Percentiles rank a stretch among this genome's conserved stretches.
Conservation (phyloP, 2,113 vertebrate genomes). For the Indicator maculatus region DNA sequence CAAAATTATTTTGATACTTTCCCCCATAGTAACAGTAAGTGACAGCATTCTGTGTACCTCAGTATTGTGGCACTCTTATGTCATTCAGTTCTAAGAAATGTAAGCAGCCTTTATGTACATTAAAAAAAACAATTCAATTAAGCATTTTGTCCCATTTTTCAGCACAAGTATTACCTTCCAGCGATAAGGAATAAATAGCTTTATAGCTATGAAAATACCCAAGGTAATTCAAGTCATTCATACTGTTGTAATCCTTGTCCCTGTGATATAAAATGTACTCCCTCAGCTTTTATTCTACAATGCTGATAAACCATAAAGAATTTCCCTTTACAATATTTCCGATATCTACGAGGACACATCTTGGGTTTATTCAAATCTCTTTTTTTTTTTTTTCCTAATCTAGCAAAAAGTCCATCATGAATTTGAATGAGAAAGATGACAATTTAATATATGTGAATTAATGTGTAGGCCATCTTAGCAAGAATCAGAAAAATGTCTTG, state of each 20-base stretch:
- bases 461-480: background rate
- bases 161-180: conserved; percentile 68
- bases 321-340: conserved; percentile 45
- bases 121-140: conserved; percentile 61
- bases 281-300: conserved; percentile 41
- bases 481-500: background rate
- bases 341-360: conserved; percentile 61
- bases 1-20: conserved; percentile 54
- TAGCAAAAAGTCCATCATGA: conserved; percentile 43
- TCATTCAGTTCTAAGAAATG: conserved; percentile 52
- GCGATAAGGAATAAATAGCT: conserved; percentile 58
- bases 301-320: conserved; percentile 38
- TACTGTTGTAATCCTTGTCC: conserved; percentile 50
- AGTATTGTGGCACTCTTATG: background rate
- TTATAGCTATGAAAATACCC: conserved; percentile 59
- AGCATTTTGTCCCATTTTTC: conserved; percentile 64
- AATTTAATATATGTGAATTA: background rate
- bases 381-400: conserved; percentile 25
- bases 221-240: conserved; percentile 69
- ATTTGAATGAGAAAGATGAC: conserved; percentile 15
- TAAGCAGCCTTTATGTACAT: conserved; percentile 61
- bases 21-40: conserved; percentile 38
- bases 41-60: conserved; percentile 20
- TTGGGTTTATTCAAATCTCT: conserved; percentile 45
- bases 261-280: conserved; percentile 22